Conservation (phyloP, 2,888 invertebrate genomes). For the Diplolepis rosae region DNA sequence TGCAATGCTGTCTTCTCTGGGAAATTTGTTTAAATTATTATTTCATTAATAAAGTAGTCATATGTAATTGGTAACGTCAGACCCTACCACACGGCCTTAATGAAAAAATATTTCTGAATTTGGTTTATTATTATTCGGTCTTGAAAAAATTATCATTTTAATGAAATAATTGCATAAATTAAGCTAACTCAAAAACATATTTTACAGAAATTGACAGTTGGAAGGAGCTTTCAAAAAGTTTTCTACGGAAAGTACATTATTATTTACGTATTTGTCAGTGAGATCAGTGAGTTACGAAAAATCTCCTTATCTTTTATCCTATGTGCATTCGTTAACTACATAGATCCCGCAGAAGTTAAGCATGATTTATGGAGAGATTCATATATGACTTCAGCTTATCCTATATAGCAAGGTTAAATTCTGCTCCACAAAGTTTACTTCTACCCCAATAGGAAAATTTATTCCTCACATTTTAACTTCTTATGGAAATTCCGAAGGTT, state of each 20-base stretch:
- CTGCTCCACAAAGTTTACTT: slow-evolving; percentile 17
- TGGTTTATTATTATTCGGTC: no score
- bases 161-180: background rate
- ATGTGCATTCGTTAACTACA: slow-evolving; percentile 26
- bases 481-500: slow-evolving; percentile 13
- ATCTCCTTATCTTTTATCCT: slow-evolving; percentile 29
- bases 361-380: slow-evolving; percentile 28
- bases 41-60: no score
- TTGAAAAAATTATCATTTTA: no score
- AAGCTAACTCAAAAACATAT: background rate
- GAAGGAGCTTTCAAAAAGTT: background rate
- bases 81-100: no score
- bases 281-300: slow-evolving; percentile 23
- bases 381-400: slow-evolving; percentile 26
- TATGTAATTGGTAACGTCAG: no score
- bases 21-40: no score
- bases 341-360: slow-evolving; percentile 20
- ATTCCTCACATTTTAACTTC: slow-evolving; percentile 25
- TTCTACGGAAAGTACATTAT: slow-evolving; percentile 7
- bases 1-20: no score
- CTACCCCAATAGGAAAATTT: slow-evolving; percentile 22
- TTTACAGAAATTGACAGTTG: slow-evolving; percentile 13
- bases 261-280: slow-evolving; percentile 26
- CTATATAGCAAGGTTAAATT: slow-evolving; percentile 26
- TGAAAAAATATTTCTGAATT: no score